Conservation (phyloP, 1,140 invertebrate species). For the Copidosoma floridanum region DNA sequence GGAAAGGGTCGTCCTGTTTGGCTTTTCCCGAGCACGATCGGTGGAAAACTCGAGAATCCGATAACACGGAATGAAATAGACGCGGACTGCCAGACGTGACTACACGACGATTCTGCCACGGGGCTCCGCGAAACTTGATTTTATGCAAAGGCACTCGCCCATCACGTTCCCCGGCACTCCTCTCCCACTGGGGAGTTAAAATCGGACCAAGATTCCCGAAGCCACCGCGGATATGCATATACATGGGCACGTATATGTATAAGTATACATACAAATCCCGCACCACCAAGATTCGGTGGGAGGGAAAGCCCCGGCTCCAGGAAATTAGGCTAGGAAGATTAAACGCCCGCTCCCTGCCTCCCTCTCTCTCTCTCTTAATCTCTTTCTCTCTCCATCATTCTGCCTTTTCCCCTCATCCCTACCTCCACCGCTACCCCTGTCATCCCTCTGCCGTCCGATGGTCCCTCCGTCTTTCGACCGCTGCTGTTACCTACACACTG, state of each 20-base stretch:
- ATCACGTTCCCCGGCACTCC: background rate
- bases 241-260: too few species aligned
- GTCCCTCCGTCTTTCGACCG: background rate
- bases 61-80: too few species aligned
- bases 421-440: background rate
- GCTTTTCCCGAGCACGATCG: slow-evolving; percentile 7
- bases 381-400: slow-evolving; percentile 8
- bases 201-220: slow-evolving; percentile 16
- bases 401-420: background rate
- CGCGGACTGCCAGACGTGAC: too few species aligned
- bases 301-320: background rate
- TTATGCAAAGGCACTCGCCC: slow-evolving; percentile 16
- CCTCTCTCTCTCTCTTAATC: background rate
- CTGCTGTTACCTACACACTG: too few species aligned
- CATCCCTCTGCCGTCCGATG: too few species aligned
- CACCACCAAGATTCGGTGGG: too few species aligned
- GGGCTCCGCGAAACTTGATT: slow-evolving; percentile 9
- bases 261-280: too few species aligned
- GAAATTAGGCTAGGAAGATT: slow-evolving; percentile 27
- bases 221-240: too few species aligned
- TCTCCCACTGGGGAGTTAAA: background rate
- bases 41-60: slow-evolving; percentile 14
- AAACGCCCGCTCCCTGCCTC: slow-evolving; percentile 10
- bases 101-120: background rate
- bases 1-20: too few species aligned